Evolutionary conservation across 2,888 invertebrate species (phyloP), one percentile per base, ranked within the genome.

Genomic region (Junonia oenone): DNA sequence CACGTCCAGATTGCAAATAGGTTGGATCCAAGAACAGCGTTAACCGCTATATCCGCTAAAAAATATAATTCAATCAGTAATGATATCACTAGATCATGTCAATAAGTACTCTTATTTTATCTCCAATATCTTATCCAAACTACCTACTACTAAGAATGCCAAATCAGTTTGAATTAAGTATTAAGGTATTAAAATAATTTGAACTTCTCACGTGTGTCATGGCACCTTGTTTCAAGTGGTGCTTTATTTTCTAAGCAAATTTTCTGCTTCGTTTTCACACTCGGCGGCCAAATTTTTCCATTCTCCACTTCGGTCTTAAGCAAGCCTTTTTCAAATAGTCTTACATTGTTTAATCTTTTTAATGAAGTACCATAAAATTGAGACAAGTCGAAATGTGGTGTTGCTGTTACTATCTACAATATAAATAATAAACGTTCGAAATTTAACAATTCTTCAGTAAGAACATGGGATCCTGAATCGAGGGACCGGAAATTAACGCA

Each of bases 221-320:
- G 79, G 45, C 83, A 83, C 9, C 79, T 63, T 0, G 73, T 80
- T 63, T 82, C 82, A 2, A 56, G 43, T 0, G 70, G 71, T 0
- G 54, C 61, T 37, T 68, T 62, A 51, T 83, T 82, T 52, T 69
- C 64, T 0, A 62, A 45, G 40, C 69, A 70, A 19, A 68, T 35
- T 29, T 51, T 52, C 0, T 40, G 43, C 1, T 57, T 59, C 0
- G 58, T 51, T 13, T 66, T 69, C 0, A 33, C 37, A 22, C 66
- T 68, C 0, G 72, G 72, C 0, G 76, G 76, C 67, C 71, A 76
- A 11, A 68, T 48, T 31, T 63, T 69, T 0, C 66, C 68, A 31
- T 69, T 63, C 2, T 68, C 66, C 1, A 63, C 38, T 56, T 76
- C 76, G 45, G 58, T 62, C 11, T 68, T 69, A 6, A 76, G 58